Base-by-base conservation (phyloP, 1,140 invertebrate genomes). In the Ylistrum balloti region DNA sequence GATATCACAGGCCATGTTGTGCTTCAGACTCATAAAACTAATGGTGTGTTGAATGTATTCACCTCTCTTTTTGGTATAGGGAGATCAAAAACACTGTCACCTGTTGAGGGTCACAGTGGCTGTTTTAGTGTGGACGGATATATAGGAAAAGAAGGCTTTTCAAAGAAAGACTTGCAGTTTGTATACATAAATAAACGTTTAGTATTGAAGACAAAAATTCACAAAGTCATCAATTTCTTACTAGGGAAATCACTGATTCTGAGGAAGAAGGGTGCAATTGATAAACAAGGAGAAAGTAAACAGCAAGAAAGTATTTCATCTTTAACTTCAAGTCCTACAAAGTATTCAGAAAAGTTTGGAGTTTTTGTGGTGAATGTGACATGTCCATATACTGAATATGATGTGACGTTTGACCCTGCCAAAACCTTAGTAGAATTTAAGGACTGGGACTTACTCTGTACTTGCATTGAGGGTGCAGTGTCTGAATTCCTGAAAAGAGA, bases 121-220 rank as follows among this genome's bases (percentile, higher is more conserved):
- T 93, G 95, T 34, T 97, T 97, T 91, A 96, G 95, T 93, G 94
- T 97, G 15, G 96, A 96, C 89, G 97, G 97, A 5, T 97, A 96
- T 91, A 96, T 98, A 74, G 96, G 96, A 86, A 97, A 96, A 92
- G 96, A 96, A 87, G 92, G 95, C 74, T 94, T 95, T 85, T 90
- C 94, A 41, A 95, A 95, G 88, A 97, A 96, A 89, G 95, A 96
- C 90, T 94, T 97, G 32, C 97, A 97, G 93, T 97, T 97, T 95
- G 95, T 98, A 22, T 97, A 97, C 95, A 95, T 98, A 2, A 98
- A 98, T 95, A 97, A 97, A 91, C 95, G 97, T 93, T 95, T 96
- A 86, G 95, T 97, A n/a, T 91, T 96, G 74, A 96, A 97, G 88
- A 96, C 96, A 85, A 96, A 97, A 94, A 92, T 96, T 33, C 97